Evolutionary conservation across 2,113 vertebrate species (phyloP).

Genomic region (Paraplagusia blochii): DNA sequence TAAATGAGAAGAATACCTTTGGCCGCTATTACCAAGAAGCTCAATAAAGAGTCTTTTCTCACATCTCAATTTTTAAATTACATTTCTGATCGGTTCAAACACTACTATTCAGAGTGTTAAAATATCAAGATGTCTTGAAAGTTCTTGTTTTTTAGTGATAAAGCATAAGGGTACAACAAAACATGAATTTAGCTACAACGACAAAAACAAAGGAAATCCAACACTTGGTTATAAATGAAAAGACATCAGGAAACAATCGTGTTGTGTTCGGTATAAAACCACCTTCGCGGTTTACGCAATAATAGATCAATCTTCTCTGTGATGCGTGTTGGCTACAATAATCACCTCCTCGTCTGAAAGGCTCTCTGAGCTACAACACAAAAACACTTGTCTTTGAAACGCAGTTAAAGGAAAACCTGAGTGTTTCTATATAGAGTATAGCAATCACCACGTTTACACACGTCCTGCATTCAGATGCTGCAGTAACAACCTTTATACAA

Average conservation of each 20-base stretch:
- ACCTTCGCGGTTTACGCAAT: constrained; percentile 14
- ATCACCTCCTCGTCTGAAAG: neutral
- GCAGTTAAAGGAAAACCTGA: constrained; percentile 3
- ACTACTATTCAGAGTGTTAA: no score
- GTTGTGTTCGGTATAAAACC: neutral
- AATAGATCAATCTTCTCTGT: constrained; percentile 7
- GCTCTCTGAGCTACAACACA: neutral
- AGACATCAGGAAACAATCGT: neutral
- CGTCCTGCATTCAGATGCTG: constrained; percentile 12
- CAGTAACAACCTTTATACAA: constrained; percentile 20
- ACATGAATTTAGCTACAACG: no score
- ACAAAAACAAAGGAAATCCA: no score
- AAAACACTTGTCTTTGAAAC: constrained; percentile 2
- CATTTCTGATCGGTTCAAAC: no score
- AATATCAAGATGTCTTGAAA: no score
- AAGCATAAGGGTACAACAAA: no score
- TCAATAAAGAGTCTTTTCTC: no score
- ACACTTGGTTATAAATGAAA: no score
- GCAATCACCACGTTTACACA: constrained; percentile 4
- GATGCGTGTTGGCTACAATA: neutral
- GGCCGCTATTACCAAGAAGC: no score
- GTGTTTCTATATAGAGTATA: constrained; percentile 34
- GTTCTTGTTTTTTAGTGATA: no score
- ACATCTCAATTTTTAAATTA: no score
- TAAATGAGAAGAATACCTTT: no score